Evolutionary conservation across 1,140 invertebrate genomes (phyloP).

Genomic region (Leptonema lineaticorne): DNA sequence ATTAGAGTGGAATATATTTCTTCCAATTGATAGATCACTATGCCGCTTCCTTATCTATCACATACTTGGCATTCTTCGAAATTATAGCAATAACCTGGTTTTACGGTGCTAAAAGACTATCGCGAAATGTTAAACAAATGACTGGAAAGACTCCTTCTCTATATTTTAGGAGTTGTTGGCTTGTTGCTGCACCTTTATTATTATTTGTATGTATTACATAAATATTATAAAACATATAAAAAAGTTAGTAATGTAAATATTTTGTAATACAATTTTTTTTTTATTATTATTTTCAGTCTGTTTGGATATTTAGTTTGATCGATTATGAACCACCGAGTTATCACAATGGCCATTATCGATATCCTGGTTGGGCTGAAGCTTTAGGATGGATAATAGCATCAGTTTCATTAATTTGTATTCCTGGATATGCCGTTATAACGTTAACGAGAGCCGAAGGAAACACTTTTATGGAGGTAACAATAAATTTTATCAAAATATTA

Average conservation of each 20-base stretch:
- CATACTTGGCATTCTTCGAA: constrained; percentile 91
- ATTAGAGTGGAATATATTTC: constrained; percentile 86
- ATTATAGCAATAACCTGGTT: constrained; percentile 88
- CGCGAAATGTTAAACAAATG: constrained; percentile 84
- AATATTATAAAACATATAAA: not conserved
- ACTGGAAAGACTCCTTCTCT: constrained; percentile 74
- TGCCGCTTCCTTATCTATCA: constrained; percentile 85
- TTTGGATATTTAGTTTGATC: constrained; percentile 85
- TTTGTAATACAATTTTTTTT: too few relatives aligned
- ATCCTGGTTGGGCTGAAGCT: constrained; percentile 81
- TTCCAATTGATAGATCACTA: constrained; percentile 93
- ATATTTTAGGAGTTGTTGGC: constrained; percentile 86
- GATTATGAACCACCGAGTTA: constrained; percentile 84
- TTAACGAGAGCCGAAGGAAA: constrained; percentile 70
- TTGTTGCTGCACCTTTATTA: constrained; percentile 74
- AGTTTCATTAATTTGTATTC: constrained; percentile 82
- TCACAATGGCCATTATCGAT: constrained; percentile 73
- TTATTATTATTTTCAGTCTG: constrained; percentile 63
- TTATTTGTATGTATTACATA: constrained; percentile 65
- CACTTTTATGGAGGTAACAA: constrained; percentile 67
- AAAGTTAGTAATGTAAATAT: not conserved
- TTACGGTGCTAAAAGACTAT: constrained; percentile 80
- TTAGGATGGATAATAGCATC: constrained; percentile 86
- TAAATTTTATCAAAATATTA: too few relatives aligned
- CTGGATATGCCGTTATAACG: constrained; percentile 74